Evolutionary conservation across 2,113 vertebrate species (phyloP).

Genomic region (Bostrychus sinensis): DNA sequence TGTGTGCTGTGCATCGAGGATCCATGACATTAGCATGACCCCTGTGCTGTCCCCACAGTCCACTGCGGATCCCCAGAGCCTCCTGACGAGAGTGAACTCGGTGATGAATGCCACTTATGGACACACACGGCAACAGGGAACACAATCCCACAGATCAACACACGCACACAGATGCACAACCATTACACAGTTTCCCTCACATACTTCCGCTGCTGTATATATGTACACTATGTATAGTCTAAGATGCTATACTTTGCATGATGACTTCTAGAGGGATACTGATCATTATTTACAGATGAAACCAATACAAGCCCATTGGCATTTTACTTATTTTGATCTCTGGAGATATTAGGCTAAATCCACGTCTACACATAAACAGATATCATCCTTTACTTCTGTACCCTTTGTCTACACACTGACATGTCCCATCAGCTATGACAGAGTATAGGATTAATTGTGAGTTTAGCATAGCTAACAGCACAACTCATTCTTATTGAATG

Average conservation of each 20-base stretch:
- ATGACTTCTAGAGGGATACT: constrained; percentile 65
- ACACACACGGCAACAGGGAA: constrained; percentile 23
- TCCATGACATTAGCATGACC: constrained; percentile 31
- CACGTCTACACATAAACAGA: constrained; percentile 13
- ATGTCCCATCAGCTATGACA: too few species aligned
- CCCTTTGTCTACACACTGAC: not conserved
- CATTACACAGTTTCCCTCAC: constrained; percentile 40
- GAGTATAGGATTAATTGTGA: not conserved
- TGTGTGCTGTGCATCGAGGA: constrained; percentile 49
- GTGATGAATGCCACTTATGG: constrained; percentile 26
- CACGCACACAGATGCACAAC: constrained; percentile 43
- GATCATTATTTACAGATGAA: constrained; percentile 48
- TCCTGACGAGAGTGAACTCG: constrained; percentile 17
- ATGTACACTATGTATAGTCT: constrained; percentile 69
- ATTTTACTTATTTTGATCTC: constrained; percentile 29
- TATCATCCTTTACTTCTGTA: not conserved
- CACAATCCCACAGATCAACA: constrained; percentile 27
- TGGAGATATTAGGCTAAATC: constrained; percentile 27
- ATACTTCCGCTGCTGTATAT: constrained; percentile 71
- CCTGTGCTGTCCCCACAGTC: constrained; percentile 26
- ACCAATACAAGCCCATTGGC: constrained; percentile 35
- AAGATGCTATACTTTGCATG: constrained; percentile 74
- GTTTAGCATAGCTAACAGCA: not conserved
- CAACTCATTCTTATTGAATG: not conserved
- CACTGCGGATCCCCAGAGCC: constrained; percentile 49